A percentile compares a stretch with the other conserved stretches of the same genome.
These are phyloP conservation scores for Drosophila niveifrons DNA, from an alignment of 2,888 invertebrate genomes.

Conservation along the genomic window DNA sequence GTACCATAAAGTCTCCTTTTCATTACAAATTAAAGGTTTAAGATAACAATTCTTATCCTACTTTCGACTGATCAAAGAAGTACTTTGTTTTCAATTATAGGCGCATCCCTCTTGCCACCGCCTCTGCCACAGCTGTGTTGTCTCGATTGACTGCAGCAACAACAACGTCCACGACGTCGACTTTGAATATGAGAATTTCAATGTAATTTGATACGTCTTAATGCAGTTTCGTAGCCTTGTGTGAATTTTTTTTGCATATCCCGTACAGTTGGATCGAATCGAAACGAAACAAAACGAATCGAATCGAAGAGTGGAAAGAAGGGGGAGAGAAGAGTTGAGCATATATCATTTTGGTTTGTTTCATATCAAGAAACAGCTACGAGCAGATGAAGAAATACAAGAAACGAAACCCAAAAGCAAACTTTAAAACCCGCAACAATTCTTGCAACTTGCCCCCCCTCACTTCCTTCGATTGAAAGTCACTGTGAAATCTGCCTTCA, in stretches of 20 bases:
- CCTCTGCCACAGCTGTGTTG: slow-evolving; percentile 22
- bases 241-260: slow-evolving; percentile 62
- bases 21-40: too few relatives aligned
- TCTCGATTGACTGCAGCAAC: slow-evolving; percentile 41
- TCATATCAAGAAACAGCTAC: slow-evolving; percentile 46
- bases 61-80: neutral
- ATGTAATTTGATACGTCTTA: slow-evolving; percentile 70
- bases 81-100: neutral
- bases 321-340: neutral
- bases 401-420: slow-evolving; percentile 44
- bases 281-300: neutral
- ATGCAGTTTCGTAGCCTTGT: slow-evolving; percentile 71
- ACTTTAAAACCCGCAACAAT: slow-evolving; percentile 59
- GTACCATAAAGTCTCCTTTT: too few relatives aligned
- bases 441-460: slow-evolving; percentile 24
- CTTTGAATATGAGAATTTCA: slow-evolving; percentile 75
- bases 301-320: neutral
- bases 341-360: slow-evolving; percentile 50
- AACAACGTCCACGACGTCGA: slow-evolving; percentile 34
- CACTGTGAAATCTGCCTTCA: slow-evolving; percentile 12
- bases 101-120: slow-evolving; percentile 10
- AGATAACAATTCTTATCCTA: neutral
- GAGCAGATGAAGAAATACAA: neutral
- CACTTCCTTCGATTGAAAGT: neutral
- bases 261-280: slow-evolving; percentile 12